Base-by-base conservation (phyloP, 2,113 vertebrate genomes). In the Fukomys damarensis region DNA sequence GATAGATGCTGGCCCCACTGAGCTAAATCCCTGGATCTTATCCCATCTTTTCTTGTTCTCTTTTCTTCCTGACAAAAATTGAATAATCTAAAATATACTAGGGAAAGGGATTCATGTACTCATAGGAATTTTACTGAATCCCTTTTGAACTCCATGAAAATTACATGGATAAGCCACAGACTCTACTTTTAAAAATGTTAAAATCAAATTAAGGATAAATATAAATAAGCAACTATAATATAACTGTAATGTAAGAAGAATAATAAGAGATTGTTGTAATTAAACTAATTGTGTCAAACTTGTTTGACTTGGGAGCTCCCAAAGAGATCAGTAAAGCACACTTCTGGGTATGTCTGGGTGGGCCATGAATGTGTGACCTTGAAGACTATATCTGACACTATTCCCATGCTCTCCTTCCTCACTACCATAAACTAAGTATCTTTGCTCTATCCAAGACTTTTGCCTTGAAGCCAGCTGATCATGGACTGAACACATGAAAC, bases 191-290 rank as follows among this genome's bases (percentile, higher is more conserved):
- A 94, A 91, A 49, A 3, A 79, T 26, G 9, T 83, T 61, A 49
- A 16, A 93, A 26, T 63, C 56, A 81, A 68, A 93, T 70, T 86
- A 54, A 82, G n/a, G 35, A 74, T 46, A 93, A 81, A 72, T 66
- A 3, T 81, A 49, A 85, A 16, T 91, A 94, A 66, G 28, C 76
- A 76, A 81, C 30, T 95, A 22, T 68, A 56, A 20, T 95, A 22
- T 61, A 63, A 26, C 41, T 80, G 87, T 83, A 80, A 81, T 79
- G 3, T 93, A 74, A 76, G 92, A 95, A 77, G 22, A 96, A 7
- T n/a, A 80, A 35, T 35, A 52, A 38, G 77, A 93, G 49, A 41
- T 80, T 28, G 41, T 46, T 43, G 41, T 76, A 46, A 16, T 28
- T 46, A 43, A 76, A 46, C 68, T 41, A 70, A 70, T 43, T 41